Evolutionary conservation across 1,140 invertebrate genomes (phyloP).

Genomic region (Arctopsyche grandis): DNA sequence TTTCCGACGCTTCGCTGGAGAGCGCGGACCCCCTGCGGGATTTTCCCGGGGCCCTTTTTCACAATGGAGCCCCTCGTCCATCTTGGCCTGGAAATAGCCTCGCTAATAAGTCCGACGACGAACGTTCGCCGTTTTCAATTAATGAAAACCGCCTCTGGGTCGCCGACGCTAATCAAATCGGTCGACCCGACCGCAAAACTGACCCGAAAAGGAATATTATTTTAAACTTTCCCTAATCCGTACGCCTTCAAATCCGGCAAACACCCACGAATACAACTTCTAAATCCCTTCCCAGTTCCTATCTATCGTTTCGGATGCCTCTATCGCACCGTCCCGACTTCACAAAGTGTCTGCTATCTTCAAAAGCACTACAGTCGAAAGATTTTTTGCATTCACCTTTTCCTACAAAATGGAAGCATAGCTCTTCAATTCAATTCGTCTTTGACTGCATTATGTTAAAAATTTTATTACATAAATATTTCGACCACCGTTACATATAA

Average conservation of each 20-base stretch:
- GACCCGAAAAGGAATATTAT: constrained; percentile 28
- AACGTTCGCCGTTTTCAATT: constrained; percentile 33
- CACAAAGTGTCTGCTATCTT: too few species aligned
- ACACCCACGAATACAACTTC: background rate
- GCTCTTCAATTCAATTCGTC: too few species aligned
- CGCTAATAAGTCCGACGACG: constrained; percentile 28
- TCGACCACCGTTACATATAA: too few species aligned
- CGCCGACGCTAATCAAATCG: constrained; percentile 32
- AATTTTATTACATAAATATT: too few species aligned
- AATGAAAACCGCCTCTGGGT: constrained; percentile 28
- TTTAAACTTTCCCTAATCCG: constrained; percentile 34
- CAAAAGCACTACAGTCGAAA: too few species aligned
- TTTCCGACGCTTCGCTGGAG: too few species aligned
- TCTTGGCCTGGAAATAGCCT: background rate
- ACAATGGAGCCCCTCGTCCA: background rate
- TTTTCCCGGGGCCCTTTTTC: background rate
- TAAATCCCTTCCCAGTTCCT: background rate
- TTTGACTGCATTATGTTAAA: too few species aligned
- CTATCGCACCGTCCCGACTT: background rate
- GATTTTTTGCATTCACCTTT: too few species aligned
- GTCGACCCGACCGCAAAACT: constrained; percentile 15
- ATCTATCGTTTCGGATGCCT: too few species aligned
- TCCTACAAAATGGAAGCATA: too few species aligned
- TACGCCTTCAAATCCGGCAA: background rate
- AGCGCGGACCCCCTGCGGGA: background rate